Percentiles rank a stretch among this genome's conserved stretches.
Conservation (phyloP, 1,140 invertebrate species). For the Augochlora pura region DNA sequence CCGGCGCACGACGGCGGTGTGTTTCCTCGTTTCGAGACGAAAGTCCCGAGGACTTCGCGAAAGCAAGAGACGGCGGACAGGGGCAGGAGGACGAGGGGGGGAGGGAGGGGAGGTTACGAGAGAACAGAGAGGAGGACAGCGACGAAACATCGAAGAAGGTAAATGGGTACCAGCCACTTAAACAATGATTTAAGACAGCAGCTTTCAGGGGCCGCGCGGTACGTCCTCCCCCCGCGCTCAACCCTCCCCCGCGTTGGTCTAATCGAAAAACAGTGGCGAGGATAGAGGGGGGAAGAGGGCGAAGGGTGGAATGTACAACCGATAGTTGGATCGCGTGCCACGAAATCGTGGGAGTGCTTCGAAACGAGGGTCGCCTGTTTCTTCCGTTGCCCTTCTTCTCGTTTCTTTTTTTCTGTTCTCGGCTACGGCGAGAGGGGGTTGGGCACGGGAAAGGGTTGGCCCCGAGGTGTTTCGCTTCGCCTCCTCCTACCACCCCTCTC, state of each 20-base stretch:
- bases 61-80: no score
- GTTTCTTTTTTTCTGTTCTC: neutral
- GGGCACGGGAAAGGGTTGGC: neutral
- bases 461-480: slow-evolving; percentile 10
- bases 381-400: slow-evolving; percentile 18
- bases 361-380: slow-evolving; percentile 54
- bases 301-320: slow-evolving; percentile 32
- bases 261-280: slow-evolving; percentile 31
- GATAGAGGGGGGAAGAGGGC: neutral
- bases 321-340: slow-evolving; percentile 65
- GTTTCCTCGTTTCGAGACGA: slow-evolving; percentile 45
- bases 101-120: no score
- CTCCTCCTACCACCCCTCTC: no score
- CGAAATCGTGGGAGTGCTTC: slow-evolving; percentile 56
- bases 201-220: slow-evolving; percentile 46
- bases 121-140: neutral
- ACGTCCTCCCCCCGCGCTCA: slow-evolving; percentile 2
- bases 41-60: slow-evolving; percentile 11
- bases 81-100: no score
- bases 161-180: slow-evolving; percentile 59
- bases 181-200: slow-evolving; percentile 60
- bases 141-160: slow-evolving; percentile 46
- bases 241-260: neutral
- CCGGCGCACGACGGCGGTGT: slow-evolving; percentile 19
- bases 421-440: neutral